Conservation (phyloP, 53 echinoderm and acorn worm genomes). For the Hippasteria phrygiana region DNA sequence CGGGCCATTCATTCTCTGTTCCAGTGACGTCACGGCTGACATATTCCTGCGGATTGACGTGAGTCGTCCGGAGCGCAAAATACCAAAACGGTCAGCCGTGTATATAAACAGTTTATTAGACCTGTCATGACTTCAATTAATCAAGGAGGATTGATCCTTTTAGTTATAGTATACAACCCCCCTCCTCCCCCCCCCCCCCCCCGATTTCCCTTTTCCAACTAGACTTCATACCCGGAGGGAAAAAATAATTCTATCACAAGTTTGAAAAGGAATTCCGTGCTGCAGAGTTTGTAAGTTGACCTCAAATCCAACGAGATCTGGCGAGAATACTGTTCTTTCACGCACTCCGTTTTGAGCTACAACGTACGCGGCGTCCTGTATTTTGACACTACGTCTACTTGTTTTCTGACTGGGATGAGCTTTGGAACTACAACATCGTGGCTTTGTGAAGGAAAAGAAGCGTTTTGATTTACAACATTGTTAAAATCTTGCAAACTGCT, state of each 20-base stretch:
- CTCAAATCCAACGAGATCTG: too few relatives aligned
- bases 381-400: too few relatives aligned
- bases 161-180: not conserved
- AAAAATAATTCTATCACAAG: too few relatives aligned
- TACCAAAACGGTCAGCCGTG: constrained; percentile 57
- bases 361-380: not conserved
- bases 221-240: too few relatives aligned
- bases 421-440: too few relatives aligned
- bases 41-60: constrained; percentile 29
- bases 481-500: too few relatives aligned
- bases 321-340: too few relatives aligned
- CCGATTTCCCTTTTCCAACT: not conserved
- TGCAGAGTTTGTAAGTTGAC: too few relatives aligned
- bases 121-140: constrained; percentile 53
- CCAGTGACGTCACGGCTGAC: constrained; percentile 41
- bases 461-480: too few relatives aligned
- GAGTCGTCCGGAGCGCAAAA: not conserved
- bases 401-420: too few relatives aligned
- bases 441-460: too few relatives aligned
- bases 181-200: not conserved
- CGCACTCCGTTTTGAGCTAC: not conserved
- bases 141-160: constrained; percentile 38
- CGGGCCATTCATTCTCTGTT: not conserved
- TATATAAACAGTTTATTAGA: constrained; percentile 60
- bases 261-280: too few relatives aligned